Base-by-base conservation (phyloP, 2,888 invertebrate species). In the Xestia sexstrigata region DNA sequence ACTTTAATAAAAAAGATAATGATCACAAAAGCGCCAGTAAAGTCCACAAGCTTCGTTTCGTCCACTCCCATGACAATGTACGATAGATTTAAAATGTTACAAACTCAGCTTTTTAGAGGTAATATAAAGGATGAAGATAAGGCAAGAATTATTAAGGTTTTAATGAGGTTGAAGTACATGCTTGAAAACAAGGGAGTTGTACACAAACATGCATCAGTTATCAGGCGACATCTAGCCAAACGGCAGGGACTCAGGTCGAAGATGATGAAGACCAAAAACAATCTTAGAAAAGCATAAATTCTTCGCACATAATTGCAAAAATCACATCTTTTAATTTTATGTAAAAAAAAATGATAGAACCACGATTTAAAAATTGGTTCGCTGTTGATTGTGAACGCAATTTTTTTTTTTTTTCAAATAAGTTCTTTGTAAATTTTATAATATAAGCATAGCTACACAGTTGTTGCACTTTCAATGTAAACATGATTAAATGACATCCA, bases 81-180 rank as follows among this genome's bases (percentile, higher is more conserved):
- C 0, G 30, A 75, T 63, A 78, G 72, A 70, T 90, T 93, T 69
- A 89, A 92, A 42, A 77, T 84, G 5, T 85, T 95, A 62, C 91
- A 94, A 82, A 83, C 83, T 26, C 87, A 93, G 78, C 85, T 96
- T 73, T 95, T 95, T 80, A 93, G 93, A 81, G 89, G 90, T 88
- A 89, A 88, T 81, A 71, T 91, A 42, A 86, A 77, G 45, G 81
- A 89, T 79, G 52, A 81, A 69, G 83, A 85, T 35, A 84, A 85
- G 73, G 89, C 89, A 49, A 91, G 84, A 84, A 90, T 94, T 35
- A 77, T 92, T 7, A 89, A 88, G 73, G 74, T 80, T 35, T 68
- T 85, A 70, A 84, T 79, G 78, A 65, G 65, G 39, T 72, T 87
- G 60, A 86, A 88, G 60, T 77, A 68, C 0, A 68, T 78, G 20